Evolutionary conservation across 2,797 vertebrate genomes (phyloP), one percentile per base, ranked within the genome.

Genomic region (Melanotaenia nigrans): DNA sequence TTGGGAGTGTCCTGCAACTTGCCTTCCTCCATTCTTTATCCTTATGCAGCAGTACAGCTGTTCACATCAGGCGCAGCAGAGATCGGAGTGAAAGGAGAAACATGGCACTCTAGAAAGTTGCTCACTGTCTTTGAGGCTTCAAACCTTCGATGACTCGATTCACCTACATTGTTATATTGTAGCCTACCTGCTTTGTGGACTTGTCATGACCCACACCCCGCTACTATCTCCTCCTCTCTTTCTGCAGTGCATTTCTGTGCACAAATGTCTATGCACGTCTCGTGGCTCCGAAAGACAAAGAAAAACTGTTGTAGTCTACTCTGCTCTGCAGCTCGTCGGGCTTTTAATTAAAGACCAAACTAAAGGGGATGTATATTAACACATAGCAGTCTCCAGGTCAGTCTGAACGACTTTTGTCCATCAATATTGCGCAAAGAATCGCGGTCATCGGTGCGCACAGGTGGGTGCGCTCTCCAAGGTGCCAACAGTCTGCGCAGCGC

Each of bases 401-500:
- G 49, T 54, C 70, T 45, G 68, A 22, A 55, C 13, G 18, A 76
- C 30, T 80, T 74, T 68, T 73, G 60, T 69, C 74, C 79, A 67
- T 87, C 79, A 83, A 78, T 30, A 73, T 73, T 87, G 89, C 81
- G 88, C 87, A 88, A 77, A 89, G 75, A 82, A 63, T 63, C 65
- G 82, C 77, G 74, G 80, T 80, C 64, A 77, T 89, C 86, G 78
- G 88, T 82, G 85, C 86, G 86, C 92, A 91, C 92, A 92, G 92
- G 90, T 93, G 90, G 90, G 88, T 75, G 87, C 88, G 86, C 92
- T 81, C 89, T 88, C 86, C 85, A 85, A 86, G 84, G 87, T 90
- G 88, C 86, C 88, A 89, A 79, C 58, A 61, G 66, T 79, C 72
- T 68, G 83, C 78, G 63, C 75, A 32, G 66, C 55, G 71, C 71